phyloP scores from a whole-genome alignment of 1,140 invertebrate genomes.

The Drosophila nasuta region DNA sequence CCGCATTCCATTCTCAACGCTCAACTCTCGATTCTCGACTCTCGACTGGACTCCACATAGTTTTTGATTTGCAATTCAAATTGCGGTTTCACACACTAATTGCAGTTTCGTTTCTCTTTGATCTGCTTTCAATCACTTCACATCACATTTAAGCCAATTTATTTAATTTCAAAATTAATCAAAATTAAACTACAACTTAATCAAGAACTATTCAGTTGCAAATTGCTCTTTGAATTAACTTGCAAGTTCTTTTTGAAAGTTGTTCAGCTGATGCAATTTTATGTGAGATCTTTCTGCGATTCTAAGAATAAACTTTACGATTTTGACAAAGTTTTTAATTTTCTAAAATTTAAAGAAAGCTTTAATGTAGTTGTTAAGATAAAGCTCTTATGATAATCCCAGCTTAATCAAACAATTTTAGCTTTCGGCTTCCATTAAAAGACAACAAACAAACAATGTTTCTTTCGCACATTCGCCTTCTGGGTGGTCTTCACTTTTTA shows the following conservation, averaged over 20 bases:
- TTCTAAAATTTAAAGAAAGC: too few relatives aligned
- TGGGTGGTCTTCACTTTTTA: not conserved
- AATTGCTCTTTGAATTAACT: not conserved
- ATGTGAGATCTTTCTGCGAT: not conserved
- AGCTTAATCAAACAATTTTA: too few relatives aligned
- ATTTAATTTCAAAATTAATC: slow-evolving; percentile 4
- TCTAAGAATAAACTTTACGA: not conserved
- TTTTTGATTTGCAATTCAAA: slow-evolving; percentile 35
- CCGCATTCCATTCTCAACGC: slow-evolving; percentile 4
- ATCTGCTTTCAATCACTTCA: slow-evolving; percentile 18
- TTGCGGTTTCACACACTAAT: slow-evolving; percentile 33
- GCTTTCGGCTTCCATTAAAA: too few relatives aligned
- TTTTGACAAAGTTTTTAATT: too few relatives aligned
- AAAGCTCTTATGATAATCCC: too few relatives aligned
- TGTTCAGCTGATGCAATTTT: not conserved
- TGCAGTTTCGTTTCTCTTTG: slow-evolving; percentile 17
- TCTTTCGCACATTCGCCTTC: not conserved
- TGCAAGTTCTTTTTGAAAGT: slow-evolving; percentile 1
- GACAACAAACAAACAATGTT: too few relatives aligned
- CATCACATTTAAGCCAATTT: slow-evolving; percentile 9
- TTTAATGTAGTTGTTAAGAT: too few relatives aligned
- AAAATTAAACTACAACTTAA: slow-evolving; percentile 13
- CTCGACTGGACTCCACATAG: not conserved
- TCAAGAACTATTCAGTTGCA: not conserved
- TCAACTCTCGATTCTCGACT: not conserved